These are phyloP conservation scores for Thera britannica DNA, from an alignment of 2,888 invertebrate genomes.

Conservation along the genomic window DNA sequence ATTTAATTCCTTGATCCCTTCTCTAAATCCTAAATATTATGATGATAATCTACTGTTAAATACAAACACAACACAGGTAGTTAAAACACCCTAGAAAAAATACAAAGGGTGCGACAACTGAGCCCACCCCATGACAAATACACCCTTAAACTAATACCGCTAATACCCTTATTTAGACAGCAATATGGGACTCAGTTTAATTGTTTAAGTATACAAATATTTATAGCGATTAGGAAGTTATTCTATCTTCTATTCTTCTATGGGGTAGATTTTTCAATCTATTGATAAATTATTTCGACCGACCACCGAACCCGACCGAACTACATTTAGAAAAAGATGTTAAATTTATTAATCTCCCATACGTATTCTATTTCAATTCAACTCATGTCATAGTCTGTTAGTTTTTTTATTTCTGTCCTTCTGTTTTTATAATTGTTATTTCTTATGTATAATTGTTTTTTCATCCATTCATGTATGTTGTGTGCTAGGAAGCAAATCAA, in stretches of 20 bases:
- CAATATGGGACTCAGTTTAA: slow-evolving; percentile 51
- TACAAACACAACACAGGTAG: slow-evolving; percentile 17
- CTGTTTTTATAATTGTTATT: too few species aligned
- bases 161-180: slow-evolving; percentile 50
- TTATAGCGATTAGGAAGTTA: slow-evolving; percentile 34
- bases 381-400: too few species aligned
- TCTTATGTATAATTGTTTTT: too few species aligned
- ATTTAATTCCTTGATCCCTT: not conserved
- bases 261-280: too few species aligned
- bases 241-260: not conserved
- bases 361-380: too few species aligned
- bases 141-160: slow-evolving; percentile 33
- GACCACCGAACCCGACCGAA: too few species aligned
- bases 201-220: slow-evolving; percentile 48
- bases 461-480: too few species aligned
- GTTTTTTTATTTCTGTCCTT: too few species aligned
- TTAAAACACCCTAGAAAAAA: slow-evolving; percentile 38
- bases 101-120: slow-evolving; percentile 24
- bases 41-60: slow-evolving; percentile 20
- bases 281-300: too few species aligned
- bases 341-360: too few species aligned
- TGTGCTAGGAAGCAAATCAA: too few species aligned
- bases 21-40: slow-evolving; percentile 11
- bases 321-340: too few species aligned
- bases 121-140: slow-evolving; percentile 42